These are phyloP conservation scores for Euplexia lucipara DNA, from an alignment of 2,888 invertebrate genomes.

Conservation along the genomic window DNA sequence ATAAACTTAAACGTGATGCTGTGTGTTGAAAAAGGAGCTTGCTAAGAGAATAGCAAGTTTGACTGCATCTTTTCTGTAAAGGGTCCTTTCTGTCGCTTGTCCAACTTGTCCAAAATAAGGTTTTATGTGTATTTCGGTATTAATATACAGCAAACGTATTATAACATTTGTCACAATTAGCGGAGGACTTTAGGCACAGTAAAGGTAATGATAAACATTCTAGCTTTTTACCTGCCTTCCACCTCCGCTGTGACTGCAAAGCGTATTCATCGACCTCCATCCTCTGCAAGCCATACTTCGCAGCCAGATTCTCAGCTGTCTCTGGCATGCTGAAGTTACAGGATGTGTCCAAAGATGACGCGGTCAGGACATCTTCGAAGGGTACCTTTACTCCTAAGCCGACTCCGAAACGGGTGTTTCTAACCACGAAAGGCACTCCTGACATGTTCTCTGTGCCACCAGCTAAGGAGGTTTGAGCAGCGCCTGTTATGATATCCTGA, in stretches of 20 bases:
- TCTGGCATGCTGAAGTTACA: constrained; percentile 98
- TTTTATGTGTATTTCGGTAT: too few species aligned
- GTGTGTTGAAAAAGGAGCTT: too few species aligned
- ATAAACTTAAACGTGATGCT: not conserved
- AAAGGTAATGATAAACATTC: not conserved
- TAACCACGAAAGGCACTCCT: constrained; percentile 95
- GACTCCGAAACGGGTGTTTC: constrained; percentile 96
- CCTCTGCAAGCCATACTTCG: constrained; percentile 94
- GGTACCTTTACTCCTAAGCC: constrained; percentile 94
- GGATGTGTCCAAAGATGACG: constrained; percentile 95
- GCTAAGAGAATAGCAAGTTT: too few species aligned
- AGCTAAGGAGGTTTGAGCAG: constrained; percentile 95
- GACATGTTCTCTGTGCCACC: constrained; percentile 99
- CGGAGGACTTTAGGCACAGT: too few species aligned
- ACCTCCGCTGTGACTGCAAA: constrained; percentile 95
- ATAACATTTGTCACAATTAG: too few species aligned
- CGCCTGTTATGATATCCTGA: constrained; percentile 96
- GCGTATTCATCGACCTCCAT: constrained; percentile 97
- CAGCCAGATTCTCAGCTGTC: constrained; percentile 98
- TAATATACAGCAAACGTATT: too few species aligned
- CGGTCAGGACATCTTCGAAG: constrained; percentile 95
- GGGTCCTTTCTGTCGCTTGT: too few species aligned
- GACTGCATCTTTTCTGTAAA: too few species aligned
- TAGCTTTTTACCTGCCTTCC: constrained; percentile 94
- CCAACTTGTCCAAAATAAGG: too few species aligned